phyloP scores from a whole-genome alignment of 2,888 invertebrate species.

The Mythimna vitellina region DNA sequence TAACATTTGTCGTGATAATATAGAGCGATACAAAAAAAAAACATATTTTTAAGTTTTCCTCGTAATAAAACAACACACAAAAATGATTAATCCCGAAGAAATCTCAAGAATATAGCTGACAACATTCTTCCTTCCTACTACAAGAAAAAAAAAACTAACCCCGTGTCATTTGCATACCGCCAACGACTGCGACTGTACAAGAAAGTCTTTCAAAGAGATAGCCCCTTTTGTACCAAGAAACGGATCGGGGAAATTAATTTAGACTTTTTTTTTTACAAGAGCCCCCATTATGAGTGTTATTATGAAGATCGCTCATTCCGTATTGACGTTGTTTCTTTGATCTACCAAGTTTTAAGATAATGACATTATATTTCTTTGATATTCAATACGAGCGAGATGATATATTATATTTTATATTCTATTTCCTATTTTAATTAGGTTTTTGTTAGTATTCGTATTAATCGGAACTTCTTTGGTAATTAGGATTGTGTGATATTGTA shows the following conservation, averaged over 20 bases:
- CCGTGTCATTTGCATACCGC: constrained; percentile 63
- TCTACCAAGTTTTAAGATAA: constrained; percentile 79
- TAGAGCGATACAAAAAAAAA: neutral
- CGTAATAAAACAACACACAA: constrained; percentile 20
- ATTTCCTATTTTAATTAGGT: constrained; percentile 67
- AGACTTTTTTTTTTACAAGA: constrained; percentile 75
- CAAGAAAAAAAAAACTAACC: constrained; percentile 44
- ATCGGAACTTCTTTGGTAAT: constrained; percentile 38
- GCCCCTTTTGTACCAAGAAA: constrained; percentile 80
- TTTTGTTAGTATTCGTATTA: constrained; percentile 56
- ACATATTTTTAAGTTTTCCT: neutral
- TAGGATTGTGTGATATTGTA: constrained; percentile 24
- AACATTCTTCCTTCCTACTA: constrained; percentile 37
- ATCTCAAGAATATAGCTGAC: constrained; percentile 21
- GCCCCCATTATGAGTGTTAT: constrained; percentile 69
- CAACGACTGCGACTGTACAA: constrained; percentile 65
- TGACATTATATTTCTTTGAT: constrained; percentile 85
- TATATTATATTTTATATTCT: constrained; percentile 67
- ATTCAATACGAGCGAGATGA: constrained; percentile 72
- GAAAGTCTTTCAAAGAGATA: constrained; percentile 85
- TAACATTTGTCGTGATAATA: neutral
- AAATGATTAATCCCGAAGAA: constrained; percentile 22
- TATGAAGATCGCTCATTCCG: constrained; percentile 70
- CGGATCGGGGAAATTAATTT: constrained; percentile 87
- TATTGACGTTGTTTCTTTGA: constrained; percentile 84